phyloP scores from a whole-genome alignment of 2,113 vertebrate species.

The Bagarius yarrelli region DNA sequence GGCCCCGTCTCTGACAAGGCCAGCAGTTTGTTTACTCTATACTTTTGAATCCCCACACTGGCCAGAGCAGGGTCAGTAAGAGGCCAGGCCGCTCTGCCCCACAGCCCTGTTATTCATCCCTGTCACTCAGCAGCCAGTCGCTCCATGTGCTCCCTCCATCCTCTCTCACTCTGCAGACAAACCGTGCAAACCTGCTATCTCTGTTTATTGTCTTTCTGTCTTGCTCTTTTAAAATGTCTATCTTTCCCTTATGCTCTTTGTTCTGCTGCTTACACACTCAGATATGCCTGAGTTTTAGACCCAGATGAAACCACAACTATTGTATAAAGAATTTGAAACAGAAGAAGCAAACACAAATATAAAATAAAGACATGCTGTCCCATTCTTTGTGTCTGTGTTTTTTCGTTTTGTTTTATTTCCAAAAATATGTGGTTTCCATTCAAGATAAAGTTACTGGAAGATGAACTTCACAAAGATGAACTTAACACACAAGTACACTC shows the following conservation, averaged over 20 bases:
- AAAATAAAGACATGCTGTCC: background rate
- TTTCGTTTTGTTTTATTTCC: background rate
- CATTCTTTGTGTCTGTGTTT: background rate
- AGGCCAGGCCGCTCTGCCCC: conserved; percentile 57
- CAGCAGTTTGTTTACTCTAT: conserved; percentile 55
- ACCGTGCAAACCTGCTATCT: conserved; percentile 19
- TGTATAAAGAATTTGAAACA: background rate
- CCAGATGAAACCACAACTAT: background rate
- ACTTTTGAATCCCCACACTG: conserved; percentile 54
- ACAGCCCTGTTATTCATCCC: conserved; percentile 59
- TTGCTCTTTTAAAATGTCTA: conserved; percentile 35
- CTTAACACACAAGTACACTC: background rate
- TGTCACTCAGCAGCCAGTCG: conserved; percentile 31
- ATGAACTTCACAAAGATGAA: background rate
- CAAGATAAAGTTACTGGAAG: background rate
- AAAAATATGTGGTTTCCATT: background rate
- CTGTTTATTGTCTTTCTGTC: conserved; percentile 40
- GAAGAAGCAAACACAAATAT: background rate
- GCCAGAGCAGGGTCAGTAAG: conserved; percentile 54
- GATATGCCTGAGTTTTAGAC: background rate
- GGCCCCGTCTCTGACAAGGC: conserved; percentile 50
- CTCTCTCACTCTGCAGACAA: background rate
- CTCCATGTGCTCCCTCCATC: conserved; percentile 2
- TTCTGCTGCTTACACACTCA: background rate
- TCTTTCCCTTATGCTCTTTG: conserved; percentile 11